Base-by-base conservation (phyloP, 1,140 invertebrate species). In the Telenomus remus region DNA sequence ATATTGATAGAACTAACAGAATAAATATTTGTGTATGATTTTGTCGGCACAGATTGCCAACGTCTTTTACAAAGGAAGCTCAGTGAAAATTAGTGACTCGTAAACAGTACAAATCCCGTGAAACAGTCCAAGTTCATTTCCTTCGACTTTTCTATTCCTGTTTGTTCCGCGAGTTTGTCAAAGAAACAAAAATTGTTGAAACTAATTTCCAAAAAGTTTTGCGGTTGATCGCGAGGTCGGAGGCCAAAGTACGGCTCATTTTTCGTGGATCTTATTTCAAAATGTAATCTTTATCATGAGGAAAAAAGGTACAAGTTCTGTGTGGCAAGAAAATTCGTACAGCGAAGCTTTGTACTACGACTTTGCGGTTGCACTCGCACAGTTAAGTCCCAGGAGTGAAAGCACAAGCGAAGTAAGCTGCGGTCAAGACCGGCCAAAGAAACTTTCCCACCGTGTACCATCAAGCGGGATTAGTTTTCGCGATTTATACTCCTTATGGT, bases 381-480 rank as follows among this genome's bases (percentile, higher is more conserved):
- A 5, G 61, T 60, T 65, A 73, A 73, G 61, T 54, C 65, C 53
- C 19, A 54, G 43, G 19, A 59, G 34, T 47, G 50, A 68, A 74
- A 68, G 64, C 56, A 42, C 53, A 49, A 47, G 47, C 16, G 33
- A 74, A 59, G 54, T 66, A 61, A 74, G 59, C 63, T 68, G 71
- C 47, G 71, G 64, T 61, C 47, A 66, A 57, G 53, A 63, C 47
- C 47, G n/a, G 71, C 50, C 64, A 27, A 68, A 74, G 71, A 74
- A 74, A 74, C 63, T 74, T 74, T 56, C 44, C 56, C 15, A 44
- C 14, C 46, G n/a, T n/a, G 47, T 66, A 74, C 70, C 60, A 73
- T 60, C 56, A 53, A 65, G 71, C 46, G 19, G 57, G 71, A 66
- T 74, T 74, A 74, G 71, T 74, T 74, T 68, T 55, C 47, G 57